Base-by-base conservation (phyloP, 2,888 invertebrate species). In the Thymelicus sylvestris region DNA sequence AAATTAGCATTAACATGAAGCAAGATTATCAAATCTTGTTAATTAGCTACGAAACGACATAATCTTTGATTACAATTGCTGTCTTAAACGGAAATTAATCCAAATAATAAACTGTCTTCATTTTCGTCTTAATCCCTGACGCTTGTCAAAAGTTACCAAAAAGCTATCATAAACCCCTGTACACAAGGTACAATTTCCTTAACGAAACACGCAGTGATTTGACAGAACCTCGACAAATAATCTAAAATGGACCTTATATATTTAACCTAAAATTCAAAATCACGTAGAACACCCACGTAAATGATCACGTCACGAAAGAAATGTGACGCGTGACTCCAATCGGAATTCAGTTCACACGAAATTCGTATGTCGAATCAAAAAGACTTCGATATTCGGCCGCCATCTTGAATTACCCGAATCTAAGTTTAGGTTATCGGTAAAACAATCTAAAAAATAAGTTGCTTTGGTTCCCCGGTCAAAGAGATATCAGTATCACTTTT, bases 341-440 rank as follows among this genome's bases (percentile, higher is more conserved):
- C 52, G 66, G 65, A 74, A 72, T 72, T 73, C 71, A 70, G 72
- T 71, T 74, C 59, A 63, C 63, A 50, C 63, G 63, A 63, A 39
- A 38, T 39, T 50, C 50, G 39, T 38, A 52, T 50, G 50, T 64
- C 52, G 48, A 48, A 52, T 64, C 64, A 15, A 39, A 52, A 64
- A 64, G 47, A 47, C 39, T 64, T 52, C 50, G 38, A 52, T 39
- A 64, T 64, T 64, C 50, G 52, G 38, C 52, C 52, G 38, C 64
- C 52, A 52, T 64, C 39, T 50, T 64, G 39, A 64, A 52, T 52
- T 64, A 64, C 39, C 39, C 39, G 31, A 59, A 7, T 59, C 38
- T 38, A n/a, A 55, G 55, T 55, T 55, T 24, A 19, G 19, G 55
- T 59, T 59, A 59, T 59, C 59, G 59, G 59, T 59, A 39, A 59